Base-by-base conservation (phyloP, 2,113 vertebrate species). In the Ceyx margarethae region DNA sequence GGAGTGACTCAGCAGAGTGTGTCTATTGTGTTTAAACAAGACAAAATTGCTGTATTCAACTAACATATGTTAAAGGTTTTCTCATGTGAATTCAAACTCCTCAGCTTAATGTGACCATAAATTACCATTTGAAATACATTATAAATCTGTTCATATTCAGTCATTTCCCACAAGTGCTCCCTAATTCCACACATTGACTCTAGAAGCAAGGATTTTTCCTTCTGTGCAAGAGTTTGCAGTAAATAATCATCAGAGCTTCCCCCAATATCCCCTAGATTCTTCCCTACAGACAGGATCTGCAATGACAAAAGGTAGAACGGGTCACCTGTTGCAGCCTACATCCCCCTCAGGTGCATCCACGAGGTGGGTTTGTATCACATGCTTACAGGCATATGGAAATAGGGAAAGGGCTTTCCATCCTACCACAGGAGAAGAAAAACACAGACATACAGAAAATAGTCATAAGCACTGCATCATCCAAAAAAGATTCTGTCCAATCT, bases 1-100 rank as follows among this genome's bases (percentile, higher is more conserved):
- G 58, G n/a, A 80, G 64, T 95, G 93, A 95, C 85, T 95, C 91
- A 85, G 89, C 91, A 89, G 62, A 85, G 78, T 2, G 28, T 31
- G 45, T 16, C 87, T 77, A 1, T 68, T 20, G 42, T 0, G 37
- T 66, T 81, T 23, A 25, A 83, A 74, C 60, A n/a, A 66, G 90
- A 69, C 48, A n/a, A 51, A 80, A 87, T n/a, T 51, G 56, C 60
- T 51, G 22, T 20, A 15, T 95, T 76, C 83, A 87, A 75, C 74
- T 33, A 57, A 75, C 60, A 74, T 43, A 68, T 60, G 76, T 40
- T 81, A 54, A 65, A 78, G 35, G 65, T 69, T 93, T 78, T 56
- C 56, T 66, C 61, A 91, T 29, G 8, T 21, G 40, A 69, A 78
- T 85, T 50, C 66, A 42, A 74, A 60, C 33, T 67, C 71, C 57